Percentiles rank a stretch among this genome's conserved stretches.
These are phyloP conservation scores for Neodiprion fabricii DNA, from an alignment of 1,140 invertebrate species.

Conservation along the genomic window DNA sequence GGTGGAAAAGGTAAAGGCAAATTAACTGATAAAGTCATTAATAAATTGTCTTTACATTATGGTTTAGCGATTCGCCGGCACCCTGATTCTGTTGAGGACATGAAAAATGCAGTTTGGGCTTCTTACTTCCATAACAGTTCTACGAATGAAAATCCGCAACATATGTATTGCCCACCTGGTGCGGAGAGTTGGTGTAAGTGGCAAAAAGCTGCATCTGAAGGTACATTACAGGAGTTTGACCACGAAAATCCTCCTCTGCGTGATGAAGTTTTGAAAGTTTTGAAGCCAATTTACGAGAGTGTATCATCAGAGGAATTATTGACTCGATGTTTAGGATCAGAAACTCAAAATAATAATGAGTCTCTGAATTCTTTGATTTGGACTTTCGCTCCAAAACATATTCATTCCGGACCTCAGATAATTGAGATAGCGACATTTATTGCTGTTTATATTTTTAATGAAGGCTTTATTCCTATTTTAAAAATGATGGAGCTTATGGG, in stretches of 20 bases:
- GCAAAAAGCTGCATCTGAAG: background rate
- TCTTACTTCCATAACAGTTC: constrained; percentile 33
- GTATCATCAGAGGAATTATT: no score
- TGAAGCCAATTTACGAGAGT: background rate
- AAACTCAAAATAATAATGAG: no score
- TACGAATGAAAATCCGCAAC: constrained; percentile 32
- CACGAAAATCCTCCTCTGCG: no score
- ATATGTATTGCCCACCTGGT: constrained; percentile 32
- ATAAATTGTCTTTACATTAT: no score
- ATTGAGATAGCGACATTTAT: background rate
- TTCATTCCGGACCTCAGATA: no score
- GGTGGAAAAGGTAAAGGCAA: background rate
- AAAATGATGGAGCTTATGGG: background rate
- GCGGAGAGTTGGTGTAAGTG: constrained; percentile 35
- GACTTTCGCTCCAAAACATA: no score
- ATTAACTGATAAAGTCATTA: background rate
- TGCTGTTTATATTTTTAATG: constrained; percentile 8
- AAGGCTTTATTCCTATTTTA: constrained; percentile 6
- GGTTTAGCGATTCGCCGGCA: constrained; percentile 10
- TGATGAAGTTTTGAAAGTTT: no score
- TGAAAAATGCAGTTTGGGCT: constrained; percentile 34
- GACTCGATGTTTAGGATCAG: no score
- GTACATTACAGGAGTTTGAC: no score
- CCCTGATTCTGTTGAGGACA: constrained; percentile 29
- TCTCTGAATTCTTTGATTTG: no score